phyloP scores from a whole-genome alignment of 2,797 vertebrate species.

The Melanotaenia boesemani region DNA sequence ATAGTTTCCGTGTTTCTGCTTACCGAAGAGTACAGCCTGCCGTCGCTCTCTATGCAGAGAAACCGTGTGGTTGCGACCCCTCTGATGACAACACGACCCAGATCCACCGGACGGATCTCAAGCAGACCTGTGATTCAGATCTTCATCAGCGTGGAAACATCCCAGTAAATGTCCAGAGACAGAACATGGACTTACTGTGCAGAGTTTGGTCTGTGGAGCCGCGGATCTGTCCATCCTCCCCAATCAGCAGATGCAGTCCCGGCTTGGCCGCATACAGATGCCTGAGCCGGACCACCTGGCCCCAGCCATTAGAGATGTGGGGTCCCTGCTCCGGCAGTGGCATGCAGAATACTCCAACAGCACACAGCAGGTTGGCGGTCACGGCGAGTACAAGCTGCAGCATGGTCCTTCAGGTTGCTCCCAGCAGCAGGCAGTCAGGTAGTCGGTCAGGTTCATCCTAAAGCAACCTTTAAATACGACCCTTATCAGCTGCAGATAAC shows the following conservation, averaged over 20 bases:
- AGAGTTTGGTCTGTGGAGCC: constrained; percentile 83
- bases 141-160: neutral
- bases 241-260: constrained; percentile 89
- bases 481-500: constrained; percentile 87
- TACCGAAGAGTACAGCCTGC: constrained; percentile 90
- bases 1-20: neutral
- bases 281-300: constrained; percentile 86
- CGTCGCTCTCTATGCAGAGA: constrained; percentile 90
- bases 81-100: constrained; percentile 90
- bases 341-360: constrained; percentile 63
- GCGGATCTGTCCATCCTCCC: constrained; percentile 85
- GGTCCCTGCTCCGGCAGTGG: constrained; percentile 86
- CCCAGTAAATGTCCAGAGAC: neutral
- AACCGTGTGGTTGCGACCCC: constrained; percentile 87
- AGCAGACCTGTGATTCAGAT: constrained; percentile 85
- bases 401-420: constrained; percentile 47
- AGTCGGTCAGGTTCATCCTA: constrained; percentile 56
- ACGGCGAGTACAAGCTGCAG: constrained; percentile 47
- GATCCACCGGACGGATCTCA: constrained; percentile 89
- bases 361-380: constrained; percentile 62
- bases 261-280: constrained; percentile 90
- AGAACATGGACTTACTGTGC: constrained; percentile 86
- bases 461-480: constrained; percentile 82
- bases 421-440: constrained; percentile 39
- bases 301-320: constrained; percentile 88